Evolutionary conservation across 2,113 vertebrate species (phyloP).

Genomic region (Pristiophorus japonicus): DNA sequence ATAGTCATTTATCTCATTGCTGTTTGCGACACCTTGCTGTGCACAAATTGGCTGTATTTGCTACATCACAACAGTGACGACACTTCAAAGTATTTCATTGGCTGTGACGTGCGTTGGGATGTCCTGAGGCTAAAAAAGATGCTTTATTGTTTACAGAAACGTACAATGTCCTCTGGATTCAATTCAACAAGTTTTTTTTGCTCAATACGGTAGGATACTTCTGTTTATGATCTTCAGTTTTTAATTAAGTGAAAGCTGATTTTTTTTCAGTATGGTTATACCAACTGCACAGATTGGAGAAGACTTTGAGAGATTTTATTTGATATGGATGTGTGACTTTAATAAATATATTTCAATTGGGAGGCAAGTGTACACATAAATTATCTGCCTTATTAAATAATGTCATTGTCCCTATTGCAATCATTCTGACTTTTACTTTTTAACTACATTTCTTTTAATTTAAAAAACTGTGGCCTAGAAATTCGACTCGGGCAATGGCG

Average conservation of each 20-base stretch:
- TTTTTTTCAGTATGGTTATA: background rate
- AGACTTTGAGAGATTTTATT: background rate
- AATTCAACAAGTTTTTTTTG: background rate
- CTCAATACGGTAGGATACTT: background rate
- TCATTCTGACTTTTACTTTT: background rate
- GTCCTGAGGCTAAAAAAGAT: background rate
- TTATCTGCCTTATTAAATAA: background rate
- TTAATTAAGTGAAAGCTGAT: background rate
- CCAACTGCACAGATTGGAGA: background rate
- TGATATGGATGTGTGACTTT: background rate
- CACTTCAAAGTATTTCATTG: background rate
- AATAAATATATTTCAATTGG: background rate
- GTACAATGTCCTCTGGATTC: background rate
- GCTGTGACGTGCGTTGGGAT: background rate
- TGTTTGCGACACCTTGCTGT: background rate
- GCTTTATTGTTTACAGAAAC: background rate
- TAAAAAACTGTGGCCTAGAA: too few relatives aligned
- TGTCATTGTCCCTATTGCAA: background rate
- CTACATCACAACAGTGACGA: background rate
- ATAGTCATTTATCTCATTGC: background rate
- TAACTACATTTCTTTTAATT: background rate
- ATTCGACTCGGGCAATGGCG: too few relatives aligned
- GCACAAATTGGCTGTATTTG: background rate
- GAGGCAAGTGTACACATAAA: background rate
- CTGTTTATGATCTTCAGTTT: background rate